phyloP scores from a whole-genome alignment of 2,888 invertebrate genomes.

The Erebia aethiops region DNA sequence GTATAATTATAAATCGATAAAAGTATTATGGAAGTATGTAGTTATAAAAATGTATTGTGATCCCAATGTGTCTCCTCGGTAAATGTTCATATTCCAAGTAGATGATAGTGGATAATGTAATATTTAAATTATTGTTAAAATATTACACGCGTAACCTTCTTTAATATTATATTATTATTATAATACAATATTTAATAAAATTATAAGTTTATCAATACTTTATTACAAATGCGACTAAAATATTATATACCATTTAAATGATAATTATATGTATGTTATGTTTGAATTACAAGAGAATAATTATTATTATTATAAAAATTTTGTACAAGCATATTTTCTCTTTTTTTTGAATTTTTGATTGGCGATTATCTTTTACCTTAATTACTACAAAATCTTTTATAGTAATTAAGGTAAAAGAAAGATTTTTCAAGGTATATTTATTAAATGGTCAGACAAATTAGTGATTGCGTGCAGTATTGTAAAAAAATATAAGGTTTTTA shows the following conservation, averaged over 20 bases:
- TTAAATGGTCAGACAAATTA: slow-evolving; percentile 45
- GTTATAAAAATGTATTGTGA: slow-evolving; percentile 53
- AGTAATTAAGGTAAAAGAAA: slow-evolving; percentile 18
- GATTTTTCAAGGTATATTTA: slow-evolving; percentile 38
- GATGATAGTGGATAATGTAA: slow-evolving; percentile 36
- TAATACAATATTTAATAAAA: slow-evolving; percentile 6
- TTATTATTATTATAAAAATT: slow-evolving; percentile 21
- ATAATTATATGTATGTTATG: neutral
- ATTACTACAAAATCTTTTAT: slow-evolving; percentile 14
- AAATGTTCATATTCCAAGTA: slow-evolving; percentile 47
- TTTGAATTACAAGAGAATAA: neutral
- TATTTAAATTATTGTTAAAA: slow-evolving; percentile 16
- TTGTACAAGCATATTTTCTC: slow-evolving; percentile 26
- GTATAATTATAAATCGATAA: slow-evolving; percentile 20
- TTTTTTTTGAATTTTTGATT: slow-evolving; percentile 21
- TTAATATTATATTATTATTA: slow-evolving; percentile 2
- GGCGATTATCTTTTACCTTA: slow-evolving; percentile 19
- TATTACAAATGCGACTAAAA: neutral
- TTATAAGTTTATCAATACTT: neutral
- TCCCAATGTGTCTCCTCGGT: slow-evolving; percentile 63
- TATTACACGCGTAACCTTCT: slow-evolving; percentile 21
- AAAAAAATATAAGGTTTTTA: slow-evolving; percentile 35
- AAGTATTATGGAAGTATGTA: slow-evolving; percentile 33
- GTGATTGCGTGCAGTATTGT: slow-evolving; percentile 46
- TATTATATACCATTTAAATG: slow-evolving; percentile 6